Evolutionary conservation across 2,888 invertebrate genomes (phyloP).

Genomic region (Drosophila stalkeri): DNA sequence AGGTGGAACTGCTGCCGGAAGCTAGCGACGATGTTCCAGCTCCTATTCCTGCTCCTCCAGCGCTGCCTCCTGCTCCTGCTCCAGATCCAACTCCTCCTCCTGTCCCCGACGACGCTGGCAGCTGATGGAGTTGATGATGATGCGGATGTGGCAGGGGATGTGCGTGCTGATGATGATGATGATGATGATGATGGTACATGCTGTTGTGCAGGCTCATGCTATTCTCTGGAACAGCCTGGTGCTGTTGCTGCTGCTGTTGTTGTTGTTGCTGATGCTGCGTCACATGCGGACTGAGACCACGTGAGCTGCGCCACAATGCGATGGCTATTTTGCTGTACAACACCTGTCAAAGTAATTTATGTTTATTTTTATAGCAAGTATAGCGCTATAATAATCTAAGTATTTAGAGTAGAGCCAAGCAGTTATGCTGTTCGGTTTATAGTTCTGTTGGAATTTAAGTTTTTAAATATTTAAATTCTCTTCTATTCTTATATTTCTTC

Average conservation of each 20-base stretch:
- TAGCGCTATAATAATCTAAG: neutral
- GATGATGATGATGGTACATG: conserved; percentile 76
- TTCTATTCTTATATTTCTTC: neutral
- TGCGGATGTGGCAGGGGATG: conserved; percentile 63
- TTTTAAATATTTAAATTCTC: neutral
- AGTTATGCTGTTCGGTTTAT: neutral
- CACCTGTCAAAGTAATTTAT: conserved; percentile 85
- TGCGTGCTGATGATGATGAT: conserved; percentile 65
- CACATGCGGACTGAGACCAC: conserved; percentile 88
- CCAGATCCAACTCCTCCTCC: conserved; percentile 14
- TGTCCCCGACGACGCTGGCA: conserved; percentile 9
- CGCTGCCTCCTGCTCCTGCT: conserved; percentile 9
- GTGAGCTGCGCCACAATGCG: conserved; percentile 92
- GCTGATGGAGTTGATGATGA: conserved; percentile 48
- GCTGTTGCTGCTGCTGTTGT: conserved; percentile 59
- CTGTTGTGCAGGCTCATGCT: conserved; percentile 81
- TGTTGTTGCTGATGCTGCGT: conserved; percentile 70
- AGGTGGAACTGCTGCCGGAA: conserved; percentile 65
- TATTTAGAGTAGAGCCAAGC: neutral
- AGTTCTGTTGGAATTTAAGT: neutral
- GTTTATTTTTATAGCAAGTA: neutral
- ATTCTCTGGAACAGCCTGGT: conserved; percentile 63
- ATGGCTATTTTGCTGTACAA: conserved; percentile 94
- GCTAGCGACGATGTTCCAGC: conserved; percentile 47
- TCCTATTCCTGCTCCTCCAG: conserved; percentile 15